Evolutionary conservation across 2,888 invertebrate genomes (phyloP).

Genomic region (Drosophila longiperda): DNA sequence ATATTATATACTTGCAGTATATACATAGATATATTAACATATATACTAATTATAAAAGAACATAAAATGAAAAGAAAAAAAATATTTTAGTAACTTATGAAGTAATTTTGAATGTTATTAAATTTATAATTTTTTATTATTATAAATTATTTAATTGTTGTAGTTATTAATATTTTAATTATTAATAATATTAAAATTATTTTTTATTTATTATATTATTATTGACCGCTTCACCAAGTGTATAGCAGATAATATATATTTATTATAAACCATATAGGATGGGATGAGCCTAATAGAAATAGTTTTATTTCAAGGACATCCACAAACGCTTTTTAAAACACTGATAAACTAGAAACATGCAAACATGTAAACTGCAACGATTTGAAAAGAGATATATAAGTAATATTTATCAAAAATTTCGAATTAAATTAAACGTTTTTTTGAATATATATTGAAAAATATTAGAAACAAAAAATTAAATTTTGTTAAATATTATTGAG

Average conservation of each 20-base stretch:
- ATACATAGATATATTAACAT: constrained; percentile 24
- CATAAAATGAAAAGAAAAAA: constrained; percentile 20
- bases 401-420: constrained; percentile 65
- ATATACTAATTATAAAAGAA: constrained; percentile 10
- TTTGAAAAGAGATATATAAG: constrained; percentile 38
- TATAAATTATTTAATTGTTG: neutral
- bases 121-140: neutral
- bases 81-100: constrained; percentile 30
- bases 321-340: constrained; percentile 5
- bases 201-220: constrained; percentile 11
- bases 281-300: constrained; percentile 15
- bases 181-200: constrained; percentile 13
- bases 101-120: constrained; percentile 13
- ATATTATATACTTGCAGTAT: constrained; percentile 40
- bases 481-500: constrained; percentile 59
- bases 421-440: constrained; percentile 70
- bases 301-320: constrained; percentile 12
- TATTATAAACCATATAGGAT: constrained; percentile 15
- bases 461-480: constrained; percentile 5
- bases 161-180: neutral
- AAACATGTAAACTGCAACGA: constrained; percentile 17
- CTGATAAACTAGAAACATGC: constrained; percentile 25
- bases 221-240: constrained; percentile 15
- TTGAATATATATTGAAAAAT: constrained; percentile 41
- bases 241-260: constrained; percentile 2